Percentiles rank a stretch among this genome's conserved stretches.
These are phyloP conservation scores for Serripes groenlandicus DNA, from an alignment of 2,888 invertebrate species.

Conservation along the genomic window DNA sequence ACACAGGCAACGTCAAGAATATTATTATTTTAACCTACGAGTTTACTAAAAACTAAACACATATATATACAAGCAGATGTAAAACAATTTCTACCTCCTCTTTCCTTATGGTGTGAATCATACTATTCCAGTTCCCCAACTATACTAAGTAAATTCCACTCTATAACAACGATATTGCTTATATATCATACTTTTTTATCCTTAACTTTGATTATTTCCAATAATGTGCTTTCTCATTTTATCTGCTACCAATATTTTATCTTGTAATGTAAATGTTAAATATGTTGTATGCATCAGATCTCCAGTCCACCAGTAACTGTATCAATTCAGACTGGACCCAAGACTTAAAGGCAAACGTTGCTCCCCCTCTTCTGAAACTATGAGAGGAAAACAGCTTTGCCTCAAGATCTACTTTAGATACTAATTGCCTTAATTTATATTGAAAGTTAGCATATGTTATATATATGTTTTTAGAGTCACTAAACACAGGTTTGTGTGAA, in stretches of 20 bases:
- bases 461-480: no score
- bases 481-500: background rate
- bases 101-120: no score
- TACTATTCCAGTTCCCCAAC: no score
- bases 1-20: no score
- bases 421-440: background rate
- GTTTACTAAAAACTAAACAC: no score
- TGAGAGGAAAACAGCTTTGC: background rate
- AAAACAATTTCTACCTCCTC: no score
- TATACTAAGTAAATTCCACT: no score
- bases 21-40: no score
- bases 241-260: background rate
- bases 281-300: slow-evolving; percentile 13
- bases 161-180: no score
- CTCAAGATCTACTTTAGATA: background rate
- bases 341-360: background rate
- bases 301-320: background rate
- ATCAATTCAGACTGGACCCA: background rate
- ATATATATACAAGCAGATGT: no score
- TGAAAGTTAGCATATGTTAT: background rate
- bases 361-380: slow-evolving; percentile 8
- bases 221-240: background rate
- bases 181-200: no score
- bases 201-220: no score
- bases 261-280: background rate